A percentile compares a stretch with the other conserved stretches of the same genome.
Evolutionary conservation across 2,888 invertebrate species (phyloP).

Genomic region (Dione juno): DNA sequence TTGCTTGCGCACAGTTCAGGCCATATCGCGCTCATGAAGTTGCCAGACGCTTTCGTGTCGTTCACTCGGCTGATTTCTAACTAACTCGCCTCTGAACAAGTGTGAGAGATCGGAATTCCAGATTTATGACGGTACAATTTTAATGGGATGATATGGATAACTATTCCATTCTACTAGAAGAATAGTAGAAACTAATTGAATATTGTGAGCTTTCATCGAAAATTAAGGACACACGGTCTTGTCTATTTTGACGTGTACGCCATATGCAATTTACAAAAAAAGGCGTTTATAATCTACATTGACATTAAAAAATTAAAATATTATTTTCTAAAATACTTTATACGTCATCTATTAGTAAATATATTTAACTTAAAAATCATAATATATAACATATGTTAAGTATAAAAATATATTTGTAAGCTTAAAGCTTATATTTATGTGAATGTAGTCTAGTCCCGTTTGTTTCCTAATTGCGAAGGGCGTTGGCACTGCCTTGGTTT

Average conservation of each 20-base stretch:
- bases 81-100: constrained; percentile 56
- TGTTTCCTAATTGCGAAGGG: constrained; percentile 49
- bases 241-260: not conserved
- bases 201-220: not conserved
- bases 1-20: constrained; percentile 34
- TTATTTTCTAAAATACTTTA: too few relatives aligned
- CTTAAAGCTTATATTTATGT: constrained; percentile 18
- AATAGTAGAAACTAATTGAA: constrained; percentile 15
- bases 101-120: constrained; percentile 70
- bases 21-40: constrained; percentile 50
- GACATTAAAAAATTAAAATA: not conserved
- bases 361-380: too few relatives aligned
- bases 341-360: too few relatives aligned
- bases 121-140: constrained; percentile 61
- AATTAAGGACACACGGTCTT: not conserved
- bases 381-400: too few relatives aligned
- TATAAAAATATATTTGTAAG: too few relatives aligned
- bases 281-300: not conserved
- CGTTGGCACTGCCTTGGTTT: constrained; percentile 53
- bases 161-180: constrained; percentile 33
- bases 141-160: constrained; percentile 44
- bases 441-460: constrained; percentile 32
- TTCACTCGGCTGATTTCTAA: constrained; percentile 70
- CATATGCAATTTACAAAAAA: not conserved
- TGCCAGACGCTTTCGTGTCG: constrained; percentile 62